These are phyloP conservation scores for Saturnia japonica DNA, from an alignment of 2,888 invertebrate species.

Conservation along the genomic window DNA sequence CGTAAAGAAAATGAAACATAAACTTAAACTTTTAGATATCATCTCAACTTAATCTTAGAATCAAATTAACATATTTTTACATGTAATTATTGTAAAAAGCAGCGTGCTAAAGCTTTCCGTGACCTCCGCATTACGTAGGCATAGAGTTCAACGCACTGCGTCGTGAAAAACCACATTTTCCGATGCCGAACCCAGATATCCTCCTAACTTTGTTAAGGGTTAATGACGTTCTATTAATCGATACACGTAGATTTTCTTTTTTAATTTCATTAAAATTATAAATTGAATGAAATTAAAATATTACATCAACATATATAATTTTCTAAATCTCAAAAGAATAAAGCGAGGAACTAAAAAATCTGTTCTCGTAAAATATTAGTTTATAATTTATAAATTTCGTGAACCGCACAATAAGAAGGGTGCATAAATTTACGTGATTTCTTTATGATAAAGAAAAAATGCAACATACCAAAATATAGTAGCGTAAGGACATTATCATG, in stretches of 20 bases:
- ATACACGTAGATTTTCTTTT: background rate
- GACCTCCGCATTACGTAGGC: constrained; percentile 28
- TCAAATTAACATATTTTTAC: background rate
- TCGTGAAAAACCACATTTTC: constrained; percentile 40
- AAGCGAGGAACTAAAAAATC: background rate
- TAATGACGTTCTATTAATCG: constrained; percentile 11
- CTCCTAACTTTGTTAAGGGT: constrained; percentile 3
- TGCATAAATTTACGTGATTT: constrained; percentile 15
- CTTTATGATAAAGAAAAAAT: constrained; percentile 8
- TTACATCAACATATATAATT: background rate
- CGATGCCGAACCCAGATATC: constrained; percentile 31
- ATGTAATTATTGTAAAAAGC: constrained; percentile 1
- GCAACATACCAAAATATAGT: background rate
- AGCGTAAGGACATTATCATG: background rate
- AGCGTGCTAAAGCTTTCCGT: constrained; percentile 12
- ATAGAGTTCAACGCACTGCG: constrained; percentile 55
- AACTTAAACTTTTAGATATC: background rate
- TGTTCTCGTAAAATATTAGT: background rate
- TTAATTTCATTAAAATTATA: too few species aligned
- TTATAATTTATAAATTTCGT: background rate
- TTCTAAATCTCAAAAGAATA: background rate
- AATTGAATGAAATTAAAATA: background rate
- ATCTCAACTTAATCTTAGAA: background rate
- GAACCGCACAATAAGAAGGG: background rate
- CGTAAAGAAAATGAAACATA: too few species aligned